phyloP scores from a whole-genome alignment of 1,140 invertebrate species.

The Macrocentrus cingulum region DNA sequence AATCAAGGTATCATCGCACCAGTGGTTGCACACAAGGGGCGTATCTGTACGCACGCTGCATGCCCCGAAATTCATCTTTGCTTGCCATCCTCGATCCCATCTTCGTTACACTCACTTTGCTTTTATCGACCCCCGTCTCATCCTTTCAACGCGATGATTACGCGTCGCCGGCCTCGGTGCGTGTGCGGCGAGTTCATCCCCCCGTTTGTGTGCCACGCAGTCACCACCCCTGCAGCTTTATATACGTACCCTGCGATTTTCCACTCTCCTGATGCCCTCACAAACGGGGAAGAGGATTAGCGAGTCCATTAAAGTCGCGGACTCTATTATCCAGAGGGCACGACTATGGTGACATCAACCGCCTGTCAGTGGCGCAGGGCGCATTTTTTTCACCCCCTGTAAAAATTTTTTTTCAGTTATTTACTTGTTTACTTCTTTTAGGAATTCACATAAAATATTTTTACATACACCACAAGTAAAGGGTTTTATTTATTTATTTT shows the following conservation, averaged over 20 bases:
- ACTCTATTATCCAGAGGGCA: constrained; percentile 58
- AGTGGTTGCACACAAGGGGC: constrained; percentile 56
- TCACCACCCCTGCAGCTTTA: constrained; percentile 20
- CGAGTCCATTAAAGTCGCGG: constrained; percentile 62
- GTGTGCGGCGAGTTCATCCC: constrained; percentile 30
- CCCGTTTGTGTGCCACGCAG: constrained; percentile 18
- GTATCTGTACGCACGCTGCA: constrained; percentile 41
- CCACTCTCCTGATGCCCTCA: constrained; percentile 29
- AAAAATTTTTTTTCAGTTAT: constrained; percentile 10
- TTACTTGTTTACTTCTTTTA: too few relatives aligned
- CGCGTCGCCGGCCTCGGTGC: constrained; percentile 25
- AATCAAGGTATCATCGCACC: constrained; percentile 60
- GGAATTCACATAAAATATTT: too few relatives aligned
- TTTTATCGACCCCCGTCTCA: constrained; percentile 28
- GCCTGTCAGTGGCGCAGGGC: constrained; percentile 34
- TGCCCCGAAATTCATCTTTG: constrained; percentile 18
- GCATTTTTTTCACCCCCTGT: constrained; percentile 12
- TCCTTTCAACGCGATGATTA: constrained; percentile 28
- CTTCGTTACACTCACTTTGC: constrained; percentile 32
- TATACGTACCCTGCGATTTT: constrained; percentile 14
- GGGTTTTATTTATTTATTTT: too few relatives aligned
- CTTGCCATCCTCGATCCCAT: not conserved
- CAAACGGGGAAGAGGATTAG: constrained; percentile 60
- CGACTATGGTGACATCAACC: constrained; percentile 55
- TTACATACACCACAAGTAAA: too few relatives aligned